These are phyloP conservation scores for Entomyzon cyanotis DNA, from an alignment of 2,113 vertebrate species.

Conservation along the genomic window DNA sequence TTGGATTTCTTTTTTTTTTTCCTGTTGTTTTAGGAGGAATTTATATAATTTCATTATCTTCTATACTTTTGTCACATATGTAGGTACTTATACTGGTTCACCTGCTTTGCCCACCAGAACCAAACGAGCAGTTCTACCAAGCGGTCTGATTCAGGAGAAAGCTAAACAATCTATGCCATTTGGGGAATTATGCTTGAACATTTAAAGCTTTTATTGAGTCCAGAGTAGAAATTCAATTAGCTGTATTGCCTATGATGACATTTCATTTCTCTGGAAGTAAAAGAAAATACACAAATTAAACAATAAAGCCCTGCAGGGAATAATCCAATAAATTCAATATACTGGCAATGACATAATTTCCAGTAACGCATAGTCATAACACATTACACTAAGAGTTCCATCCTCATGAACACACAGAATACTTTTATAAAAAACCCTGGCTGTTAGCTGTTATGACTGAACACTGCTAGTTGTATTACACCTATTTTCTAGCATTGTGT, in stretches of 20 bases:
- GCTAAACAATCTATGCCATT: background rate
- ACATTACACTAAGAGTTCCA: background rate
- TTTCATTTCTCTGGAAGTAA: background rate
- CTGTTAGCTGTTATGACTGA: background rate
- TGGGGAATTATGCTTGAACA: background rate
- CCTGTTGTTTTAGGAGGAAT: background rate
- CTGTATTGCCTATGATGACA: background rate
- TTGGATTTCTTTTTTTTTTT: background rate
- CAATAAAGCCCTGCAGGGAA: background rate
- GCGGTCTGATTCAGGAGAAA: background rate
- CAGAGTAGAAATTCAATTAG: slow-evolving; percentile 36
- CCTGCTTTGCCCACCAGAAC: background rate
- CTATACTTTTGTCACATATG: background rate
- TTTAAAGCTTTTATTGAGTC: background rate
- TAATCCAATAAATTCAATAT: slow-evolving; percentile 3
- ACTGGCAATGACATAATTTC: background rate
- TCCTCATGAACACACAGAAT: background rate
- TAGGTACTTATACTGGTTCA: background rate
- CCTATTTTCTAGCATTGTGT: background rate
- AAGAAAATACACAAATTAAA: background rate
- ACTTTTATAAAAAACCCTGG: background rate
- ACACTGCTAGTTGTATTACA: background rate
- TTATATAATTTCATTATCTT: background rate
- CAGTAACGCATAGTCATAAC: background rate
- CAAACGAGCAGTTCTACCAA: background rate